Evolutionary conservation across 2,888 invertebrate species (phyloP), one percentile per base, ranked within the genome.

Genomic region (Endotricha flammealis): DNA sequence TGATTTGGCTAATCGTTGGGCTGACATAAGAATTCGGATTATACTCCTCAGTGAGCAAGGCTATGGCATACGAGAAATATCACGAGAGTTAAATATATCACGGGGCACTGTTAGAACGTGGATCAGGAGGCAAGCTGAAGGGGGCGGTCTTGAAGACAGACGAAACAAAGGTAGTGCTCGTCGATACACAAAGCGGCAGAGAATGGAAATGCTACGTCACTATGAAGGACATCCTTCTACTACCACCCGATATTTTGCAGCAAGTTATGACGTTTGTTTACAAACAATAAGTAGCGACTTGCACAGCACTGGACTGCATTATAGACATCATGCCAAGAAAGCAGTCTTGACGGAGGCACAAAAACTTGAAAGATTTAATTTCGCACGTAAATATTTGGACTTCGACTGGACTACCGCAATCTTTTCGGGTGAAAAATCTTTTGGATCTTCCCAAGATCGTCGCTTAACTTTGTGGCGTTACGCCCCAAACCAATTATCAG

Each of bases 281-380:
- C 29, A 35, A 29, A 35, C 35, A 8, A 35, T 29, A 22, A 35
- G 35, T 20, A 35, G 12, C 16, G n/a, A 35, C 20, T 35, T 22
- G 24, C 33, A 33, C 33, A 8, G 16, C 6, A 29, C 29, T 29
- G 29, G 29, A 8, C n/a, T 16, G 8, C n/a, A 29, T 29, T 9
- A 4, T 4, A 17, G 16, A 29, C 29, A 29, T n/a, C n/a, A n/a
- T n/a, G n/a, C n/a, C n/a, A n/a, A n/a, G n/a, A n/a, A n/a, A 3
- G 12, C 13, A 8, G 13, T 12, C 27, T 27, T 29, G n/a, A 13
- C 13, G 29, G 16, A 16, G 14, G 17, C 16, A 13, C 16, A 16
- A 9, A 16, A 29, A 14, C 9, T 8, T 9, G 16, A n/a, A 7
- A 25, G 35, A 35, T 25, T 29, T 7, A 14, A 29, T 35, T 35